Percentiles rank a stretch among this genome's conserved stretches.
These are phyloP conservation scores for Latheticus oryzae DNA, from an alignment of 2,888 invertebrate genomes.

Conservation along the genomic window DNA sequence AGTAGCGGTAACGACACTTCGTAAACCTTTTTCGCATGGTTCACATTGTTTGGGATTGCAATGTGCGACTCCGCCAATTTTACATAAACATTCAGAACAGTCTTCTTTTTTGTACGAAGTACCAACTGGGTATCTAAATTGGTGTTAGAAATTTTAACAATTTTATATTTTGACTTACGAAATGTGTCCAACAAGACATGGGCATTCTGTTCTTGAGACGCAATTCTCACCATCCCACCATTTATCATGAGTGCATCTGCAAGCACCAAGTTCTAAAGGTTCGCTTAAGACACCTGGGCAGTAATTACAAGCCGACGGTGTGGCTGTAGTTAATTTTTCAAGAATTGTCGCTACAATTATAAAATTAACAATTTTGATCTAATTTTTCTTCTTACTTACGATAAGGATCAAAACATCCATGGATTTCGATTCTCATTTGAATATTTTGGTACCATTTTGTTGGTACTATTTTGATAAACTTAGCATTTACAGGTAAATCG, in stretches of 20 bases:
- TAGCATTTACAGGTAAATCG: conserved; percentile 77
- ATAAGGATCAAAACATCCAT: conserved; percentile 83
- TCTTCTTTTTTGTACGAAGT: conserved; percentile 76
- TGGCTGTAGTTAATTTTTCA: conserved; percentile 33
- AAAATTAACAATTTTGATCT: not conserved
- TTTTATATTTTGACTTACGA: conserved; percentile 64
- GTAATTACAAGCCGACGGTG: conserved; percentile 62
- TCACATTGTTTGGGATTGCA: conserved; percentile 79
- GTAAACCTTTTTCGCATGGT: conserved; percentile 67
- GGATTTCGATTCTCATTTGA: conserved; percentile 79
- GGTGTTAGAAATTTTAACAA: conserved; percentile 5
- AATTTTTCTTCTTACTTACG: conserved; percentile 65
- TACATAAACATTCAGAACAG: conserved; percentile 84
- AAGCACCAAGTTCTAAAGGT: conserved; percentile 62
- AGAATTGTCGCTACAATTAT: not conserved
- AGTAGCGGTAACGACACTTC: conserved; percentile 60
- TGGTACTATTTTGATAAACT: conserved; percentile 79
- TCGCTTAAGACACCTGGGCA: conserved; percentile 69
- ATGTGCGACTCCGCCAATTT: conserved; percentile 76
- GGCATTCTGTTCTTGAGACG: conserved; percentile 78
- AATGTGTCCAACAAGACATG: conserved; percentile 79
- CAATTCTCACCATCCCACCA: conserved; percentile 84
- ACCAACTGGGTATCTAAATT: conserved; percentile 77
- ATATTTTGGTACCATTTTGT: conserved; percentile 79
- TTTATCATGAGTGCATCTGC: conserved; percentile 68